Conservation (phyloP, 1,140 invertebrate genomes). For the Orchestia grillus region DNA sequence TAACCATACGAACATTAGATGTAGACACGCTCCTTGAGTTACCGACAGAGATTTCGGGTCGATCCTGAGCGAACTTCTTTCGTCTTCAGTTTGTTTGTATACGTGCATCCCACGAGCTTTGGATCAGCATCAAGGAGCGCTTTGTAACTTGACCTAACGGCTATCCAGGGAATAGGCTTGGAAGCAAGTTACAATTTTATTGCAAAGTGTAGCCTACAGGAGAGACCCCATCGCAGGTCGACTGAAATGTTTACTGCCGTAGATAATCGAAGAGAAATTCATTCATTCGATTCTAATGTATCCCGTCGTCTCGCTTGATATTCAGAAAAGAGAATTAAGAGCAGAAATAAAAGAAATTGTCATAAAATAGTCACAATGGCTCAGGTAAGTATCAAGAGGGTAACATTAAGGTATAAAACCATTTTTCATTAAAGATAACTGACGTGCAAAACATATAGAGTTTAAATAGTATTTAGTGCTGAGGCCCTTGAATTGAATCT, state of each 20-base stretch:
- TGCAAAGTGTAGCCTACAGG: background rate
- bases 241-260: background rate
- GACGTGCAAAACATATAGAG: too few species aligned
- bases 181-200: background rate
- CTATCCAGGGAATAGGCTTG: background rate
- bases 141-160: background rate
- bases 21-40: background rate
- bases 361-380: too few species aligned
- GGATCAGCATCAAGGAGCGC: too few species aligned
- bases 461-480: too few species aligned
- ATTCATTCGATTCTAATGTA: background rate
- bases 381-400: too few species aligned
- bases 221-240: background rate
- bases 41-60: background rate
- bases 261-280: background rate
- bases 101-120: background rate
- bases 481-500: too few species aligned
- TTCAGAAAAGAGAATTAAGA: too few species aligned
- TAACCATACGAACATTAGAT: too few species aligned
- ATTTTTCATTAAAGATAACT: too few species aligned
- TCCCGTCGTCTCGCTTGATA: too few species aligned
- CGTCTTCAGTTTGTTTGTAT: background rate
- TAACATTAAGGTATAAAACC: too few species aligned
- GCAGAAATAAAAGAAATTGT: too few species aligned
- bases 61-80: background rate